These are phyloP conservation scores for Cataglyphis altisquamis DNA, from an alignment of 2,888 invertebrate species.

Conservation along the genomic window DNA sequence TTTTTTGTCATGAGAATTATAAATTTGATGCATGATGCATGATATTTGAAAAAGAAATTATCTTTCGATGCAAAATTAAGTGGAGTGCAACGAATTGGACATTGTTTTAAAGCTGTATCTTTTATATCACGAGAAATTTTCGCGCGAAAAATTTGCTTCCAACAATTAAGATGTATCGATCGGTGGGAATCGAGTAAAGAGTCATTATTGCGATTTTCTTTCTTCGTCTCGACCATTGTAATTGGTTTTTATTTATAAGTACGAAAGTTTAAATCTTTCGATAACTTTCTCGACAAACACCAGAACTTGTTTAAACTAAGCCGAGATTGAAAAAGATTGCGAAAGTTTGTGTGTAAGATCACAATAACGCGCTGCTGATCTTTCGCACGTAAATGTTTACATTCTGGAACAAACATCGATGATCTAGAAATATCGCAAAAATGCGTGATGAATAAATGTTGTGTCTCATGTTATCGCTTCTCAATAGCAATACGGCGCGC, in stretches of 20 bases:
- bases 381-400: conserved; percentile 22
- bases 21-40: conserved; percentile 32
- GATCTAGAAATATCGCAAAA: neutral
- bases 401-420: conserved; percentile 1
- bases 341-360: conserved; percentile 31
- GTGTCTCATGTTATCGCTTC: conserved; percentile 19
- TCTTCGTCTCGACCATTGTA: neutral
- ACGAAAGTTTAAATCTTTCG: conserved; percentile 15
- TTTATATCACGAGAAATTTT: neutral
- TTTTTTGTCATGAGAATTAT: neutral
- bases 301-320: conserved; percentile 20
- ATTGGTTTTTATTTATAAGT: conserved; percentile 26
- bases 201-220: conserved; percentile 28
- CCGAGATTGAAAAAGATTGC: conserved; percentile 24
- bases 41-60: neutral
- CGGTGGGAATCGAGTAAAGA: neutral
- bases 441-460: neutral
- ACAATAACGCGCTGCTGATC: conserved; percentile 6
- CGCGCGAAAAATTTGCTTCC: neutral
- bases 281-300: neutral
- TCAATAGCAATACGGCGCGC: neutral
- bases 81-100: conserved; percentile 15
- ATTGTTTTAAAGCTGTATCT: neutral
- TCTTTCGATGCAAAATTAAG: neutral
- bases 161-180: neutral